Evolutionary conservation across 2,797 vertebrate genomes (phyloP).

Genomic region (Eulemur coronatus): DNA sequence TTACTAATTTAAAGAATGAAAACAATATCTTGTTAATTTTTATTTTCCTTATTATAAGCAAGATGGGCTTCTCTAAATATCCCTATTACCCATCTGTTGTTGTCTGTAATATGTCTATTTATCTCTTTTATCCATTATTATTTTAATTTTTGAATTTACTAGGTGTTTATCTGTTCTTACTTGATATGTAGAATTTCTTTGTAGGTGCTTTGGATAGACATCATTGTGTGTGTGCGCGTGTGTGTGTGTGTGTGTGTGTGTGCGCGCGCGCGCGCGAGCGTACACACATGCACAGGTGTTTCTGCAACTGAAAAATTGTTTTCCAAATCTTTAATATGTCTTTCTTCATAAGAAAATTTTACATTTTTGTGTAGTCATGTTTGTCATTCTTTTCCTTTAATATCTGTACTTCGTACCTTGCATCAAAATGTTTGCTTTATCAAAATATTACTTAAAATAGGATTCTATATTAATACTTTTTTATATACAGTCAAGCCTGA

Average conservation of each 20-base stretch:
- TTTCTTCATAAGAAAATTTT: background rate
- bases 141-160: background rate
- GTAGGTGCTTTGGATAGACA: background rate
- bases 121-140: background rate
- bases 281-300: background rate
- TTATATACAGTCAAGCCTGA: background rate
- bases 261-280: too few species aligned
- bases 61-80: background rate
- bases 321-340: background rate
- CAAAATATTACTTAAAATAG: background rate
- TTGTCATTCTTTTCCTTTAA: background rate
- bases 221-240: background rate
- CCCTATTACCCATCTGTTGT: background rate
- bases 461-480: background rate
- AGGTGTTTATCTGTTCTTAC: background rate
- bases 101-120: background rate
- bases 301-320: background rate
- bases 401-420: background rate
- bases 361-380: background rate
- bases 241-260: background rate
- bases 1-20: background rate
- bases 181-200: background rate
- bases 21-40: background rate
- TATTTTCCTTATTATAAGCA: background rate
- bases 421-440: background rate